Percentiles rank a stretch among this genome's conserved stretches.
phyloP scores from a whole-genome alignment of 2,888 invertebrate genomes.

The Conops quadrifasciatus region DNA sequence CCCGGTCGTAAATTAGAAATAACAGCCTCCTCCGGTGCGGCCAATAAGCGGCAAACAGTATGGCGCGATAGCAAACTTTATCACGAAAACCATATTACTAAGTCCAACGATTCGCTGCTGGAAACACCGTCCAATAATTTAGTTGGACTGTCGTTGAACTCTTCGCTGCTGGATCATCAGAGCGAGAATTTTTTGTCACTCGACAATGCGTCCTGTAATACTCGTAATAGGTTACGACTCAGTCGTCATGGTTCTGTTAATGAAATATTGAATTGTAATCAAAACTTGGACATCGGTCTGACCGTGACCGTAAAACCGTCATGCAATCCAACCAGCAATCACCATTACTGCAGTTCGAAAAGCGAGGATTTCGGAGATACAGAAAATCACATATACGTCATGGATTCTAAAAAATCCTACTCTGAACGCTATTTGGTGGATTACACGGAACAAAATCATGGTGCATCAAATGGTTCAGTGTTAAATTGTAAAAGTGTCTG shows the following conservation, averaged over 20 bases:
- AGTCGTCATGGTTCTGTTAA: slow-evolving; percentile 55
- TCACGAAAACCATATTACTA: slow-evolving; percentile 64
- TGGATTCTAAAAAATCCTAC: slow-evolving; percentile 62
- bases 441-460: slow-evolving; percentile 60
- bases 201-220: slow-evolving; percentile 51
- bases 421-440: slow-evolving; percentile 61
- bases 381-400: slow-evolving; percentile 53
- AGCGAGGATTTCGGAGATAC: slow-evolving; percentile 61
- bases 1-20: slow-evolving; percentile 38
- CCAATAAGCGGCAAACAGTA: slow-evolving; percentile 57
- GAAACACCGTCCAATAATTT: slow-evolving; percentile 61
- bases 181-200: slow-evolving; percentile 56
- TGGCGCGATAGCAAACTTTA: slow-evolving; percentile 65
- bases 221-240: slow-evolving; percentile 53
- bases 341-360: slow-evolving; percentile 60
- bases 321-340: slow-evolving; percentile 47
- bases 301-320: slow-evolving; percentile 56
- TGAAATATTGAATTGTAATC: slow-evolving; percentile 48
- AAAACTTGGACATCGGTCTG: slow-evolving; percentile 43
- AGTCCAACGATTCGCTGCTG: slow-evolving; percentile 64
- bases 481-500: slow-evolving; percentile 47
- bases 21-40: slow-evolving; percentile 43
- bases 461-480: slow-evolving; percentile 47
- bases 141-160: slow-evolving; percentile 57
- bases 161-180: slow-evolving; percentile 60